Base-by-base conservation (phyloP, 2,113 vertebrate species). In the Tautogolabrus adspersus region DNA sequence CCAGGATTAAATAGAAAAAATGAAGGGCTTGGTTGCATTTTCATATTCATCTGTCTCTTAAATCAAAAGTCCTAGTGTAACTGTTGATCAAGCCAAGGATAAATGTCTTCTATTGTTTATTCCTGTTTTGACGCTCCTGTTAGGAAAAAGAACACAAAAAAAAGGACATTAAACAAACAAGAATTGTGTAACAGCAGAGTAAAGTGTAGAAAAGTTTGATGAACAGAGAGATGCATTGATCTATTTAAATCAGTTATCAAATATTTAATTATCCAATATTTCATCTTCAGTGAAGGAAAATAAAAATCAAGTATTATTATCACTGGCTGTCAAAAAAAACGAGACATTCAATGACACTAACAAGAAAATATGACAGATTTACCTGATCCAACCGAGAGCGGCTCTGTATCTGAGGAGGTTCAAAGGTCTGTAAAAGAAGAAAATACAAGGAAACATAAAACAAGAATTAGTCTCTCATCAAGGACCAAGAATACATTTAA, bases 51-150 rank as follows among this genome's bases (percentile, higher is more conserved):
- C 87, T 81, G 90, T 93, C 89, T 89, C 75, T 90, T 90, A 90
- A 94, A 93, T 92, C 88, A 91, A 89, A 86, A 93, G 91, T 93
- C 83, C 92, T 91, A 95, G 94, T 89, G 92, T 94, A 93, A 94
- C 86, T 90, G 88, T 94, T 92, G 93, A 95, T 91, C 93, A 89
- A 94, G 92, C 87, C 94, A 83, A 91, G 89, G 85, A 92, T 91
- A 91, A 90, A 91, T 76, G 93, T 94, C 93, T 95, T 93, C 91
- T 94, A 98, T 90, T 96, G 96, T 95, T 96, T 97, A 96, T 90
- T 96, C 92, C 96, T 95, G 93, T 95, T 97, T 95, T 97, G 97
- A 87, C 95, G 96, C 93, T 97, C 97, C 97, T 98, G 94, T 60
- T 78, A 75, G 89, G 77, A 84, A 46, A 86, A 67, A 67, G 84